Percentiles rank a stretch among this genome's conserved stretches.
phyloP scores from a whole-genome alignment of 2,113 vertebrate genomes.

The Takifugu bimaculatus region DNA sequence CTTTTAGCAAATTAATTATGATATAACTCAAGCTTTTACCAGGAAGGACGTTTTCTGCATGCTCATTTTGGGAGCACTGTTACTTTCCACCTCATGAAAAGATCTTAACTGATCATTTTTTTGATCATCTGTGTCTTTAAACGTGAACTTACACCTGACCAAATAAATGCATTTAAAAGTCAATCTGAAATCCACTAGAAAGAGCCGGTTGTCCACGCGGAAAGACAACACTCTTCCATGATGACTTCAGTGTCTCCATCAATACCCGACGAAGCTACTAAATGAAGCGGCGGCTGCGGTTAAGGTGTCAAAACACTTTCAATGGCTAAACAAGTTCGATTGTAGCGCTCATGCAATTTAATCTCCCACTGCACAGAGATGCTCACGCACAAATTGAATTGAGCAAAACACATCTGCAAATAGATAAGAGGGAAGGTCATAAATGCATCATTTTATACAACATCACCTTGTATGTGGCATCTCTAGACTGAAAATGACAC shows the following conservation, averaged over 20 bases:
- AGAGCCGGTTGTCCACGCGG: neutral
- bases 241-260: conserved; percentile 15
- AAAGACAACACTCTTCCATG: conserved; percentile 10
- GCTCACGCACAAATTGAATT: conserved; percentile 18
- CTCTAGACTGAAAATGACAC: neutral
- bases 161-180: conserved; percentile 1
- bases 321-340: conserved; percentile 40
- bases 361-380: conserved; percentile 32
- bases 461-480: neutral
- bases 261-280: conserved; percentile 25
- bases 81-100: no score
- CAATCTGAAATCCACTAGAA: neutral
- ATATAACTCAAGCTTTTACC: no score
- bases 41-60: neutral
- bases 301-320: conserved; percentile 67
- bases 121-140: neutral
- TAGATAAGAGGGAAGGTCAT: neutral
- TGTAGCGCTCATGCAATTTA: conserved; percentile 62
- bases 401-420: conserved; percentile 12
- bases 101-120: conserved; percentile 10
- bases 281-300: conserved; percentile 42
- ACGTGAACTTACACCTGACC: neutral
- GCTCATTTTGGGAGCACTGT: neutral
- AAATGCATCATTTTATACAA: neutral
- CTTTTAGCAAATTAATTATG: no score